A percentile compares a stretch with the other conserved stretches of the same genome.
These are phyloP conservation scores for Malaclemys terrapin DNA, from an alignment of 2,113 vertebrate species.

Conservation along the genomic window DNA sequence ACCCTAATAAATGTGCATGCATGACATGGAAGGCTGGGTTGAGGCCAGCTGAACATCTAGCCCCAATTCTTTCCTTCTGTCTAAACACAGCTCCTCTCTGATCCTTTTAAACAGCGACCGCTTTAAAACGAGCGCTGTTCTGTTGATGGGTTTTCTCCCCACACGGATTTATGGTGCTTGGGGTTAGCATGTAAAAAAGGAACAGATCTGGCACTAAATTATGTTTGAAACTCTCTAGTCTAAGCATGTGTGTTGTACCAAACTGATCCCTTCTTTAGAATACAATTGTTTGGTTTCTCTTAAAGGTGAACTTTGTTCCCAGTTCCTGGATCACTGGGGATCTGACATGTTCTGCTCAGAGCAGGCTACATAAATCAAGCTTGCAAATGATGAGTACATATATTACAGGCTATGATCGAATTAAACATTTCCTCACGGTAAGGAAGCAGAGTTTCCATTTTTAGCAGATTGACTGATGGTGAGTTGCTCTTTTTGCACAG, in stretches of 20 bases:
- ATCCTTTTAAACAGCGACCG: background rate
- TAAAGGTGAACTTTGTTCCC: background rate
- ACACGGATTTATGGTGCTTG: background rate
- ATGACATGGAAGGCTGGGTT: background rate
- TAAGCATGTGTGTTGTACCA: background rate
- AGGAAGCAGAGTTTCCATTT: background rate
- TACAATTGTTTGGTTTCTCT: background rate
- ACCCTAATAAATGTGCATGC: background rate
- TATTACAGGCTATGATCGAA: background rate
- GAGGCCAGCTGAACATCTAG: background rate
- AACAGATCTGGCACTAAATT: background rate
- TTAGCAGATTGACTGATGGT: background rate
- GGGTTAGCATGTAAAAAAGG: background rate
- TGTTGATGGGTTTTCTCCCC: background rate
- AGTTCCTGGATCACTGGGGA: background rate
- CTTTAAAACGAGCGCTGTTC: background rate
- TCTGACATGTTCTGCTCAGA: background rate
- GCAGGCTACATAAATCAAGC: background rate
- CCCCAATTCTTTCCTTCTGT: background rate
- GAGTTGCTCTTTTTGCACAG: background rate
- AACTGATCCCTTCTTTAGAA: background rate
- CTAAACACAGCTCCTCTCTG: too few species aligned
- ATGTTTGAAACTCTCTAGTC: too few species aligned
- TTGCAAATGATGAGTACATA: background rate
- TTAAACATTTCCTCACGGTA: background rate